Evolutionary conservation across 2,888 invertebrate species (phyloP).

Genomic region (Tetanocera ferruginea): DNA sequence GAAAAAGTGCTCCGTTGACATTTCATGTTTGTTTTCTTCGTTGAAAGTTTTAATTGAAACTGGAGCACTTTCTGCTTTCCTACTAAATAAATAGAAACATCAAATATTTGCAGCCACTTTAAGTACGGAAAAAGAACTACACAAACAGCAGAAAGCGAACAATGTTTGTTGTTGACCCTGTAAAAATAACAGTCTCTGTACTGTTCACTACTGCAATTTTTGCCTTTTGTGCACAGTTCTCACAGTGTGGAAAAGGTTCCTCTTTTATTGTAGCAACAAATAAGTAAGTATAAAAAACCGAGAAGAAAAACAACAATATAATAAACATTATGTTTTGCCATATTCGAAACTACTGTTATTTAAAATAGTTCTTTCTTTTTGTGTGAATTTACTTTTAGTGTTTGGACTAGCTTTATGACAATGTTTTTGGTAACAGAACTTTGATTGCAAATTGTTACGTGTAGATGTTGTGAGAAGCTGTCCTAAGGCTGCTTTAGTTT

Average conservation of each 20-base stretch:
- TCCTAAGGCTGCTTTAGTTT: too few species aligned
- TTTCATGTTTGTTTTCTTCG: neutral
- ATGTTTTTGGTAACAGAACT: too few species aligned
- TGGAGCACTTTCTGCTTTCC: neutral
- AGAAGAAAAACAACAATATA: too few species aligned
- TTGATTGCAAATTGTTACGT: too few species aligned
- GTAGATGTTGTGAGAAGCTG: too few species aligned
- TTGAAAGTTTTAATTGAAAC: slow-evolving; percentile 6
- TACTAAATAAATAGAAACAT: slow-evolving; percentile 16
- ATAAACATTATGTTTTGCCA: too few species aligned
- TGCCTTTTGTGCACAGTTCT: neutral
- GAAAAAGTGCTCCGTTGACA: neutral
- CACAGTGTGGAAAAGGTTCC: neutral
- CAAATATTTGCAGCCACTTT: neutral
- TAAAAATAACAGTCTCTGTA: neutral
- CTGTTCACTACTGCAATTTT: neutral
- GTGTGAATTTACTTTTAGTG: too few species aligned
- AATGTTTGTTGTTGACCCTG: neutral
- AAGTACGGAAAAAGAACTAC: neutral
- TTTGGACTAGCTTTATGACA: too few species aligned
- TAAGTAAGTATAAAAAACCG: neutral
- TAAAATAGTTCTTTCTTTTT: too few species aligned
- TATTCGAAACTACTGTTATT: too few species aligned
- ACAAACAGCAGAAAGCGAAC: neutral
- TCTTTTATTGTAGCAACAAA: neutral